These are phyloP conservation scores for Agrotis segetum DNA, from an alignment of 2,888 invertebrate species.

Conservation along the genomic window DNA sequence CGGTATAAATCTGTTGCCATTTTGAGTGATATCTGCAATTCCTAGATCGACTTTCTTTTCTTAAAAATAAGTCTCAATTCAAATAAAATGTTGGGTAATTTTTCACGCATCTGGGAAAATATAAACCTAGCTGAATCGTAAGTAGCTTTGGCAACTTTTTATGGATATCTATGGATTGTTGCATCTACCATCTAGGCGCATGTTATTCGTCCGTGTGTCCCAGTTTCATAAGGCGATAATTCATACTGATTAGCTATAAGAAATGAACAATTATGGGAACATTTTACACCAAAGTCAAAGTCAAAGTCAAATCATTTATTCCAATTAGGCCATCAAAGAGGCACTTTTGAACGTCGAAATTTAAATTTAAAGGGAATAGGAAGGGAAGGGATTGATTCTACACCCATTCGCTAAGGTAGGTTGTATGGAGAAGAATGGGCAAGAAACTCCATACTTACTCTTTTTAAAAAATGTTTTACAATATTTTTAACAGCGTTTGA, in stretches of 20 bases:
- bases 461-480: too few relatives aligned
- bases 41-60: background rate
- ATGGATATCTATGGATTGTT: background rate
- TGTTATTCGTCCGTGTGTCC: background rate
- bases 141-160: background rate
- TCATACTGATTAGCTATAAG: background rate
- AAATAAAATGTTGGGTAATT: background rate
- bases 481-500: too few relatives aligned
- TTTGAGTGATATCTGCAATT: background rate
- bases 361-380: too few relatives aligned
- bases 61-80: background rate
- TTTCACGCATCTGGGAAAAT: background rate
- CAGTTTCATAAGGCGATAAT: conserved; percentile 26
- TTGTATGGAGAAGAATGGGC: too few relatives aligned
- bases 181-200: conserved; percentile 16
- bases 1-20: conserved; percentile 2
- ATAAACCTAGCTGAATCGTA: background rate
- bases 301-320: too few relatives aligned
- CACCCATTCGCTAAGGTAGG: too few relatives aligned
- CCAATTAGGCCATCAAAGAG: too few relatives aligned
- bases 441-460: too few relatives aligned
- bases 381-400: too few relatives aligned
- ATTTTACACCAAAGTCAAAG: too few relatives aligned
- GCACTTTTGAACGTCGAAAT: too few relatives aligned
- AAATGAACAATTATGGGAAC: conserved; percentile 39